Conservation (phyloP, 2,797 vertebrate species). For the Danio kyathit region DNA sequence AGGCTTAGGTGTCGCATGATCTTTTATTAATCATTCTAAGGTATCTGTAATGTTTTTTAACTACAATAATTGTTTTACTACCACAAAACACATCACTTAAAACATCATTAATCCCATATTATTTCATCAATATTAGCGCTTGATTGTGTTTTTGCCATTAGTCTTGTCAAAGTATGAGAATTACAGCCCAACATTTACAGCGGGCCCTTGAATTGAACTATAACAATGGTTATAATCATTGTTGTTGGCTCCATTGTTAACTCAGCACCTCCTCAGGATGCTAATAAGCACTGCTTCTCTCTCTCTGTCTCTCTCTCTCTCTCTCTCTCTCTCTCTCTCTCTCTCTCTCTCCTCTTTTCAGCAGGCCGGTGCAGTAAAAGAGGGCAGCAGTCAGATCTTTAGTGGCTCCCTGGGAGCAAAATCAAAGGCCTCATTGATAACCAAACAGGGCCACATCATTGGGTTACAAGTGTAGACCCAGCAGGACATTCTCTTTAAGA, state of each 20-base stretch:
- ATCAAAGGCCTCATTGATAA: conserved; percentile 85
- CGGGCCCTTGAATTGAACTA: conserved; percentile 28
- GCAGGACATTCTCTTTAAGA: conserved; percentile 67
- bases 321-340: conserved; percentile 47
- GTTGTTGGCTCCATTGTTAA: conserved; percentile 58
- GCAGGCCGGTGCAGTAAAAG: conserved; percentile 65
- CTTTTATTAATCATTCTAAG: too few relatives aligned
- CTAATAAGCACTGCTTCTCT: conserved; percentile 60
- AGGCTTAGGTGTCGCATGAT: too few relatives aligned
- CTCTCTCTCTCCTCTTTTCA: conserved; percentile 63
- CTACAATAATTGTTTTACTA: not conserved
- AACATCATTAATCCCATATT: not conserved
- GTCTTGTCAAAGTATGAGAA: conserved; percentile 14
- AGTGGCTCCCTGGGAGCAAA: conserved; percentile 76
- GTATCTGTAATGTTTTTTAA: too few relatives aligned
- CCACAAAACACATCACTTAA: not conserved
- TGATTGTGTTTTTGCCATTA: conserved; percentile 8
- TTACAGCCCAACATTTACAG: conserved; percentile 15
- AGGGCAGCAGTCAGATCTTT: conserved; percentile 74
- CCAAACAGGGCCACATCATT: conserved; percentile 82
- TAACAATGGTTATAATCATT: conserved; percentile 52
- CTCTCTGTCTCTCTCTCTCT: conserved; percentile 37
- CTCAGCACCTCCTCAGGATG: conserved; percentile 48
- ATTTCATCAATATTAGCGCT: conserved; percentile 7
- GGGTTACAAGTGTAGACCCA: conserved; percentile 81